Evolutionary conservation across 2,888 invertebrate species (phyloP).

Genomic region (Galeopsomyia nigrocyanea): DNA sequence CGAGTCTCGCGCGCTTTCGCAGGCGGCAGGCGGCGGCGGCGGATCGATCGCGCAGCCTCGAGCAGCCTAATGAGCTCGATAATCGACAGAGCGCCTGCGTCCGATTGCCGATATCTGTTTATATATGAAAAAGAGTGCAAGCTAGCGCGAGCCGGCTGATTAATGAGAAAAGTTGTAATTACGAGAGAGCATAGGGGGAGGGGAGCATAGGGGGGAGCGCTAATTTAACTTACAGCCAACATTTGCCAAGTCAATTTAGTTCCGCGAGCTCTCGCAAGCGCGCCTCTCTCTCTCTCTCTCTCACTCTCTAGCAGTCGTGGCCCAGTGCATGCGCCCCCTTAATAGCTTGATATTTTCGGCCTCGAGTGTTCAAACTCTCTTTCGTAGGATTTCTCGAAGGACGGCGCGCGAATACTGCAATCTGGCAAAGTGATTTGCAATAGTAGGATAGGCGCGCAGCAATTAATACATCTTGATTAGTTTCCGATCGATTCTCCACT

Average conservation of each 20-base stretch:
- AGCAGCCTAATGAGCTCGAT: too few relatives aligned
- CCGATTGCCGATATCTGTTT: not conserved
- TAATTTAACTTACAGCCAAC: constrained; percentile 10
- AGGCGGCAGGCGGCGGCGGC: too few relatives aligned
- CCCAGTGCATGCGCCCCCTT: not conserved
- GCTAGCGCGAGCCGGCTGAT: not conserved
- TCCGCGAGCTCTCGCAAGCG: not conserved
- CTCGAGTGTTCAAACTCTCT: too few relatives aligned
- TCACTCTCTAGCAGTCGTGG: constrained; percentile 21
- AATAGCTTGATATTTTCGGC: too few relatives aligned
- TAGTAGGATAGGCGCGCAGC: constrained; percentile 45
- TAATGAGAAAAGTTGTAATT: constrained; percentile 1
- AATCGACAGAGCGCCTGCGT: not conserved
- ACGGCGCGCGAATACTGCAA: too few relatives aligned
- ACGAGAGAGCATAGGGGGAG: not conserved
- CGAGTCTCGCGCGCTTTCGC: too few relatives aligned
- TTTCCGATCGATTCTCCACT: constrained; percentile 49
- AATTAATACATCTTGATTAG: constrained; percentile 66
- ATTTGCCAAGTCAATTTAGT: constrained; percentile 31
- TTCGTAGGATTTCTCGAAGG: too few relatives aligned
- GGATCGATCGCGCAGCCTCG: too few relatives aligned
- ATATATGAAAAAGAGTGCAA: too few relatives aligned
- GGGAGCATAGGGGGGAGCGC: too few relatives aligned
- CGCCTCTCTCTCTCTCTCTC: constrained; percentile 16
- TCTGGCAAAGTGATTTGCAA: too few relatives aligned